Conservation (phyloP, 2,797 vertebrate genomes). For the Luscinia megarhynchos region DNA sequence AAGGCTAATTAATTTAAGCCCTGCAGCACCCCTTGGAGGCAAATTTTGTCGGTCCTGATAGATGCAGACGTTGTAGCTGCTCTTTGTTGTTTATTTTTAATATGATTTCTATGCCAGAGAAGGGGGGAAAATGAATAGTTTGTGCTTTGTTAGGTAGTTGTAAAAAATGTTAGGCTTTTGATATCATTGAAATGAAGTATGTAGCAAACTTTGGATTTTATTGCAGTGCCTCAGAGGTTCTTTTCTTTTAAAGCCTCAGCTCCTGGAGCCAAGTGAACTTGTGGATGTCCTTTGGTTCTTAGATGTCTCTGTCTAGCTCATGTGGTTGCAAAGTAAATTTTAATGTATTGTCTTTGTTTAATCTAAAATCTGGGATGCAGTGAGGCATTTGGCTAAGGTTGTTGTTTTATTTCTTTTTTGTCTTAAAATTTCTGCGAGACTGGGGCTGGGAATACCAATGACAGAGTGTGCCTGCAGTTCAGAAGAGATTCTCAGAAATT, state of each 20-base stretch:
- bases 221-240: background rate
- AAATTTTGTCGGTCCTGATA: slow-evolving; percentile 50
- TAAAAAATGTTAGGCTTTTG: slow-evolving; percentile 11
- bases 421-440: background rate
- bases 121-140: background rate
- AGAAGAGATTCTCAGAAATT: background rate
- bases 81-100: slow-evolving; percentile 37
- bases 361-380: background rate
- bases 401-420: background rate
- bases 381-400: background rate
- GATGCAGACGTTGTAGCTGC: slow-evolving; percentile 41
- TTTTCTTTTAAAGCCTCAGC: slow-evolving; percentile 9
- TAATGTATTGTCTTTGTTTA: background rate
- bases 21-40: slow-evolving; percentile 50
- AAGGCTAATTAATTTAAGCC: slow-evolving; percentile 59
- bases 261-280: background rate
- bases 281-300: background rate
- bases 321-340: slow-evolving; percentile 13
- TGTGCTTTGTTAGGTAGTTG: background rate
- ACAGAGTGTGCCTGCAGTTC: background rate
- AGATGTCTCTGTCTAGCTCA: background rate
- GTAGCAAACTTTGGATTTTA: slow-evolving; percentile 17
- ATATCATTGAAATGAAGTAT: background rate
- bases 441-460: background rate
- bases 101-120: background rate